Evolutionary conservation across 1,140 invertebrate species (phyloP).

Genomic region (Pogonognathellus flavescens): DNA sequence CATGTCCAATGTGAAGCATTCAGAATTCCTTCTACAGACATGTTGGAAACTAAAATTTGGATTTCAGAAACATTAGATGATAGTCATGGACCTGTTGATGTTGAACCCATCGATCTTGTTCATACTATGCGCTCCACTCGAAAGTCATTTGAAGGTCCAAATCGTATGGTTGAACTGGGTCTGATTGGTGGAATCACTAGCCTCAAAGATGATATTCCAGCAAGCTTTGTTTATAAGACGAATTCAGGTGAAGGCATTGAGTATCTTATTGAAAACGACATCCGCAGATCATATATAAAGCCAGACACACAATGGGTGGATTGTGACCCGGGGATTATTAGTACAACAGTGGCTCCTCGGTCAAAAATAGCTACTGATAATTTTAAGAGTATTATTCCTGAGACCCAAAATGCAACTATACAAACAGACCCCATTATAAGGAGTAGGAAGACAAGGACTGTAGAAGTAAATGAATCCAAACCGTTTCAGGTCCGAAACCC

Average conservation of each 20-base stretch:
- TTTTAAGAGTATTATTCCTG: background rate
- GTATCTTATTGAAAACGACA: slow-evolving; percentile 27
- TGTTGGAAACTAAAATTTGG: slow-evolving; percentile 54
- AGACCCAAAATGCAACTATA: background rate
- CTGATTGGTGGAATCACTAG: slow-evolving; percentile 38
- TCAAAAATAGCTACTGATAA: background rate
- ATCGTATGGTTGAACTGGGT: background rate
- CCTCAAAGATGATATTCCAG: slow-evolving; percentile 11
- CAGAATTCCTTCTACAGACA: slow-evolving; percentile 54
- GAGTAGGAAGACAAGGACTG: background rate
- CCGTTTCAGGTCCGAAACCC: background rate
- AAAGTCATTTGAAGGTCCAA: background rate
- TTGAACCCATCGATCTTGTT: background rate
- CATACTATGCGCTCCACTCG: background rate
- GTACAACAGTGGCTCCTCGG: background rate
- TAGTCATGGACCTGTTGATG: background rate
- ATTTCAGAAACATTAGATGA: slow-evolving; percentile 10
- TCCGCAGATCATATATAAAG: slow-evolving; percentile 7
- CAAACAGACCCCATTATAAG: background rate
- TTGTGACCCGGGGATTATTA: background rate
- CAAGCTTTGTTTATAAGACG: slow-evolving; percentile 33
- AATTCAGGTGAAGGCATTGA: slow-evolving; percentile 10
- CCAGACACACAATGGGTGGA: background rate
- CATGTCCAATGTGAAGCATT: slow-evolving; percentile 24
- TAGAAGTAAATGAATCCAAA: background rate